Evolutionary conservation across 2,113 vertebrate species (phyloP).

Genomic region (Lepisosteus osseus): DNA sequence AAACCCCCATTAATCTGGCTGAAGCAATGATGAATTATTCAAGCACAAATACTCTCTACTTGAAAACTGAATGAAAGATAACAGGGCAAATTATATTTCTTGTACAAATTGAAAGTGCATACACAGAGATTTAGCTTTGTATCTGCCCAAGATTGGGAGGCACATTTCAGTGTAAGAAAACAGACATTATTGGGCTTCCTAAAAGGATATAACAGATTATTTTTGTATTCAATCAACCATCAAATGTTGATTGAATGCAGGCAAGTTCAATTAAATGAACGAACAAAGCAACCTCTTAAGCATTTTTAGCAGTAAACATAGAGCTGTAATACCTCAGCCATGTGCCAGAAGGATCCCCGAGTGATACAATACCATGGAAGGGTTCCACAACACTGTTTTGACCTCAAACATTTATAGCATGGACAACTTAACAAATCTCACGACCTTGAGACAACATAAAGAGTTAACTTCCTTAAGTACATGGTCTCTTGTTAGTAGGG

Average conservation of each 20-base stretch:
- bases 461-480: too few species aligned
- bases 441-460: too few species aligned
- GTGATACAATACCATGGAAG: neutral
- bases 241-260: conserved; percentile 45
- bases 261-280: conserved; percentile 40
- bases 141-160: neutral
- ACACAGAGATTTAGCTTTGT: too few species aligned
- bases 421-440: too few species aligned
- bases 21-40: too few species aligned
- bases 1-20: conserved; percentile 30
- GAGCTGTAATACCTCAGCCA: neutral
- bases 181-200: conserved; percentile 51
- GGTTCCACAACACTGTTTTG: too few species aligned
- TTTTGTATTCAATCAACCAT: conserved; percentile 68
- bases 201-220: conserved; percentile 50
- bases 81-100: too few species aligned
- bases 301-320: conserved; percentile 24
- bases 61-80: neutral
- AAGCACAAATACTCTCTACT: neutral
- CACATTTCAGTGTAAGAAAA: conserved; percentile 17
- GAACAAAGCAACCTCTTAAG: conserved; percentile 52
- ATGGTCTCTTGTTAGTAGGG: too few species aligned
- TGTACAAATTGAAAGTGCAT: too few species aligned
- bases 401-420: too few species aligned
- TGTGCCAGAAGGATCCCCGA: neutral